Evolutionary conservation across 2,113 vertebrate species (phyloP).

Genomic region (Carassius auratus): DNA sequence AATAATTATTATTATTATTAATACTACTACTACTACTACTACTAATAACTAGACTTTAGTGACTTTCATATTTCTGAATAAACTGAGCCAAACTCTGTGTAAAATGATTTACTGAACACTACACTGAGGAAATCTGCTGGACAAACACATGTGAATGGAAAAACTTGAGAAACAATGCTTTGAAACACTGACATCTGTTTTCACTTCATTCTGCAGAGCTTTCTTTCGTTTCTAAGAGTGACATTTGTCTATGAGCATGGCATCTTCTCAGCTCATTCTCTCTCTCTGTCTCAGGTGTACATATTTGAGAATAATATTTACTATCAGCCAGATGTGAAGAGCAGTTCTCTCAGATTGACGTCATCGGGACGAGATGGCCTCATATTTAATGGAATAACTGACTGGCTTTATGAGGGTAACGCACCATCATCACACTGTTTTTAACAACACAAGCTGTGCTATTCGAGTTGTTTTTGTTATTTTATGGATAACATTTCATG

Average conservation of each 20-base stretch:
- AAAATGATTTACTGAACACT: neutral
- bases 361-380: constrained; percentile 94
- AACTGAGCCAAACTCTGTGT: neutral
- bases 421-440: neutral
- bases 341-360: constrained; percentile 90
- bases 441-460: neutral
- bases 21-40: too few species aligned
- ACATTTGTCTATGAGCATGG: neutral
- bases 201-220: neutral
- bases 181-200: neutral
- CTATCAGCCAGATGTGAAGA: constrained; percentile 93
- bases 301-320: constrained; percentile 99
- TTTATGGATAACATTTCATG: too few species aligned
- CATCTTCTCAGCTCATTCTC: neutral
- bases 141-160: neutral
- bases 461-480: neutral
- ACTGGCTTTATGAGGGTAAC: constrained; percentile 97
- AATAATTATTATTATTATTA: too few species aligned
- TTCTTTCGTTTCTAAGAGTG: neutral
- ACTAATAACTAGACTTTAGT: too few species aligned
- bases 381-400: constrained; percentile 94
- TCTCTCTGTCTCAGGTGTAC: constrained; percentile 75
- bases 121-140: neutral
- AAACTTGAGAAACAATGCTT: neutral
- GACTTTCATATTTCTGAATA: neutral